These are phyloP conservation scores for Benitochromis conjunctus DNA, from an alignment of 2,113 vertebrate species.

Conservation along the genomic window DNA sequence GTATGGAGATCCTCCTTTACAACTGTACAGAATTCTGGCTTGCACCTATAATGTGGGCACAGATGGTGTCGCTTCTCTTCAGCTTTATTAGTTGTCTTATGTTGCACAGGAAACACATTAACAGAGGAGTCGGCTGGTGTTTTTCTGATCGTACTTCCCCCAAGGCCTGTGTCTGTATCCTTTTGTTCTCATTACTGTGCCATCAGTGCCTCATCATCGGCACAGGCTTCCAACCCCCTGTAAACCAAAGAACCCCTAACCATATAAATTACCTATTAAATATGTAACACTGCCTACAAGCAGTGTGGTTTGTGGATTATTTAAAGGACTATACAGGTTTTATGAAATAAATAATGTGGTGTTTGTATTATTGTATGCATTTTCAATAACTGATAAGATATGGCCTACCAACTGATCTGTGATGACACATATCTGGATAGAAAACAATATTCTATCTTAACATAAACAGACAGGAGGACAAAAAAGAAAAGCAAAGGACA, in stretches of 20 bases:
- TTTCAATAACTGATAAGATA: not conserved
- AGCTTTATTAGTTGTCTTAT: not conserved
- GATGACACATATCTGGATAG: not conserved
- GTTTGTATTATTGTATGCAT: not conserved
- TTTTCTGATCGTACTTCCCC: conserved; percentile 10
- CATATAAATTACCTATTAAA: not conserved
- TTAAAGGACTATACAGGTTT: not conserved
- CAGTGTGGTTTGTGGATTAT: not conserved
- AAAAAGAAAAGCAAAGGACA: not conserved
- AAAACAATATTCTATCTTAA: not conserved
- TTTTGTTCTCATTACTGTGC: conserved; percentile 15
- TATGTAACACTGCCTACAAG: not conserved
- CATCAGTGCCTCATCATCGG: not conserved
- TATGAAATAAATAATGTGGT: not conserved
- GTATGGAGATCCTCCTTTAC: not conserved
- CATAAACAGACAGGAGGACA: not conserved
- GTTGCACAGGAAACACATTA: conserved; percentile 11
- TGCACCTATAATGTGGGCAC: not conserved
- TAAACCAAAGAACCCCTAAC: not conserved
- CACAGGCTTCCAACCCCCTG: not conserved
- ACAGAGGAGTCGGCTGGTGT: conserved; percentile 1
- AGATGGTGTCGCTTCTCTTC: conserved; percentile 12
- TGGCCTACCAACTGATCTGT: not conserved
- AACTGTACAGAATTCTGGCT: not conserved
- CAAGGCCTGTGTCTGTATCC: not conserved